Base-by-base conservation (phyloP, 2,888 invertebrate species). In the Agrenia bidenticulata region DNA sequence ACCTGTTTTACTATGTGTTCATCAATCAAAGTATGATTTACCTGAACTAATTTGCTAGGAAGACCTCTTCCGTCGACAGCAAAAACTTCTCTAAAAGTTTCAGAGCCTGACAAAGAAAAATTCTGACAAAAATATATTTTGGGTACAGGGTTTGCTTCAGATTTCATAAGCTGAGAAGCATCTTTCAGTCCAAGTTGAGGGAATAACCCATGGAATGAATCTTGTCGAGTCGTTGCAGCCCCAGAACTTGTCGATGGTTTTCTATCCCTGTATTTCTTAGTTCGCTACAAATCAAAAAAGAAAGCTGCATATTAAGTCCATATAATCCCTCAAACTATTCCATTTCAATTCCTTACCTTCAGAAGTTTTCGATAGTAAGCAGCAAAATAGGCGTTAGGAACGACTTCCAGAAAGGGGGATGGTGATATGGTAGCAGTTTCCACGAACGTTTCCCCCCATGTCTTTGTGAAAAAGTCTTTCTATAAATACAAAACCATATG, bases 361-460 rank as follows among this genome's bases (percentile, higher is more conserved):
- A 80, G 74, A 21, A 79, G 87, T 81, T 88, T 92, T 77, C 88
- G 88, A 73, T 94, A 83, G 80, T 97, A 98, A 32, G 85, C 83
- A 76, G 93, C 90, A 81, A 98, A 96, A 81, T 94, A 91, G 51
- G 86, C 85, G 79, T 87, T 85, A 17, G 86, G 87, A 66, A 97
- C 88, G 77, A 92, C 89, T 45, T 92, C 92, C 75, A 96, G 82
- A 11, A 60, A 2, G 0, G 88, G 87, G 77, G 91, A 90, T 73
- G 88, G 86, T 42, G 87, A 85, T 76, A 95, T 86, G 53, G 87
- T 85, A 26, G 85, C 83, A 45, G 77, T 88, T 70, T 95, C 95
- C 21, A 94, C 86, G 81, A 99, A 99, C 66, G 87, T 85, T 77
- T 96, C 96, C 51, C 99, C 98, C 98, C 98, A 99, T 69, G 94